Evolutionary conservation across 1,140 invertebrate genomes (phyloP).

Genomic region (Mercenaria mercenaria): DNA sequence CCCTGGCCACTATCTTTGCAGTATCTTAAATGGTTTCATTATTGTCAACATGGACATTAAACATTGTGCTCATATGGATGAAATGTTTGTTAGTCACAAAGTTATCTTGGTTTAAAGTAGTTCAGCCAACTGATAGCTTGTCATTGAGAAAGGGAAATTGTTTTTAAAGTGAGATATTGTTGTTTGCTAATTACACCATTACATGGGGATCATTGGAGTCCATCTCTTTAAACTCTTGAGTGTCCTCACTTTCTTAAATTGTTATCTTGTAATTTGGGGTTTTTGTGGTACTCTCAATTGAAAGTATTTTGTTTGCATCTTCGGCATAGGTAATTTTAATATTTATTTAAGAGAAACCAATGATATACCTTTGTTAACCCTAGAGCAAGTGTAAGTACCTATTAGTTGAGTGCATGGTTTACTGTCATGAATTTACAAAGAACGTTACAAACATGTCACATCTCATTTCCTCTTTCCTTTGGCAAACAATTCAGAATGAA

Average conservation of each 20-base stretch:
- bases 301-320: too few relatives aligned
- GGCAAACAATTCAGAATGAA: too few relatives aligned
- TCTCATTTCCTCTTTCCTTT: too few relatives aligned
- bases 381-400: too few relatives aligned
- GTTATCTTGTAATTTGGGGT: background rate
- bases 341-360: too few relatives aligned
- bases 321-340: too few relatives aligned
- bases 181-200: background rate
- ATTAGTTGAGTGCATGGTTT: too few relatives aligned
- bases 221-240: background rate
- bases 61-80: background rate
- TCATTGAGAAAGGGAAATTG: background rate
- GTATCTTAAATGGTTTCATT: background rate
- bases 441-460: too few relatives aligned
- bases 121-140: background rate
- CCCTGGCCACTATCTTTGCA: background rate
- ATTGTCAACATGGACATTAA: background rate
- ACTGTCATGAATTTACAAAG: too few relatives aligned
- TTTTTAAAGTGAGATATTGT: slow-evolving; percentile 4
- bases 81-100: background rate
- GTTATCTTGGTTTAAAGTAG: background rate
- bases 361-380: too few relatives aligned
- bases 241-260: background rate
- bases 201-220: background rate
- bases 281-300: background rate